These are phyloP conservation scores for Rafetus swinhoei DNA, from an alignment of 2,113 vertebrate species.

Conservation along the genomic window DNA sequence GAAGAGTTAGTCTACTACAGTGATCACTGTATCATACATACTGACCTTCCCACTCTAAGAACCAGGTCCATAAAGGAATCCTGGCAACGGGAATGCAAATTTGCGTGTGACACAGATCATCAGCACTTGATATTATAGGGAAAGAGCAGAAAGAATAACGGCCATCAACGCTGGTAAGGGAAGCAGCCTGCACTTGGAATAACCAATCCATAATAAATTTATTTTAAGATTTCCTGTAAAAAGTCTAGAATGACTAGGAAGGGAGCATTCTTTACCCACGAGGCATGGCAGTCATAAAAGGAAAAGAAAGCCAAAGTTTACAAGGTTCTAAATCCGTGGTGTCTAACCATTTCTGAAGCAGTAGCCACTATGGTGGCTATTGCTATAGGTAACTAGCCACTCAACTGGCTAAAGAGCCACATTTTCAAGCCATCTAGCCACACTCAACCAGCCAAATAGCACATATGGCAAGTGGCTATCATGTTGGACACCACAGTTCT, in stretches of 20 bases:
- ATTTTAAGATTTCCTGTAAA: neutral
- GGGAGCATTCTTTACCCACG: neutral
- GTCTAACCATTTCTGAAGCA: no score
- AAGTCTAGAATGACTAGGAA: neutral
- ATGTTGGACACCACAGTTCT: neutral
- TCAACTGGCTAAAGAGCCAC: no score
- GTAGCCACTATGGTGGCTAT: no score
- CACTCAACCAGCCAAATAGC: no score
- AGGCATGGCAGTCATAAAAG: neutral
- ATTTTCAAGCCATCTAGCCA: no score
- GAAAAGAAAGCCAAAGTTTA: neutral
- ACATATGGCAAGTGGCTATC: no score
- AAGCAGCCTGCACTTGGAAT: neutral
- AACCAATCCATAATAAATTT: neutral
- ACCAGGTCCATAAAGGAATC: neutral
- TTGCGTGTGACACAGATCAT: neutral
- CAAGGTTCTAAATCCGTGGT: neutral
- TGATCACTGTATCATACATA: neutral
- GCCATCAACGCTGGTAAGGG: neutral
- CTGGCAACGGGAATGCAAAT: neutral
- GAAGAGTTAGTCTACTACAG: neutral
- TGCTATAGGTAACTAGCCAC: no score
- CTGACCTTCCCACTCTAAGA: neutral
- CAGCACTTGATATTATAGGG: neutral
- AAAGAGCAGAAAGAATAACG: neutral